A percentile compares a stretch with the other conserved stretches of the same genome.
These are phyloP conservation scores for Gambusia yucatana DNA, from an alignment of 2,797 vertebrate genomes.

Conservation along the genomic window DNA sequence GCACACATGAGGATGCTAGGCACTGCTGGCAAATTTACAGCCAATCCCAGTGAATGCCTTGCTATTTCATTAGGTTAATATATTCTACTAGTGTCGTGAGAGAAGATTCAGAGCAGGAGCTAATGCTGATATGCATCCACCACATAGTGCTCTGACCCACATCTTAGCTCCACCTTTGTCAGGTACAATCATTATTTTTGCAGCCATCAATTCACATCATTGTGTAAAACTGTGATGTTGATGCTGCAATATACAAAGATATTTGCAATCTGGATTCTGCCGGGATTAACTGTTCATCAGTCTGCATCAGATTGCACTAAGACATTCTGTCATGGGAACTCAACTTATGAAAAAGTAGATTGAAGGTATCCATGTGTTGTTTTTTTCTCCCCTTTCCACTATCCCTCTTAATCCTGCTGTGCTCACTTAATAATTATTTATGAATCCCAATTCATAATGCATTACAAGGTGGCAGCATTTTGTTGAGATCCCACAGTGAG, in stretches of 20 bases:
- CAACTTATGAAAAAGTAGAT: slow-evolving; percentile 13
- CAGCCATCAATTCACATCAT: slow-evolving; percentile 38
- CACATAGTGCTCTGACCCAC: slow-evolving; percentile 66
- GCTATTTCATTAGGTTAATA: slow-evolving; percentile 81
- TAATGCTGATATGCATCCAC: slow-evolving; percentile 57
- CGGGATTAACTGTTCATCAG: slow-evolving; percentile 55
- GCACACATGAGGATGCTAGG: slow-evolving; percentile 40
- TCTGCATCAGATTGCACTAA: slow-evolving; percentile 27
- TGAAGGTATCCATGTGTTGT: slow-evolving; percentile 9
- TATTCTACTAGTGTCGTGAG: slow-evolving; percentile 67
- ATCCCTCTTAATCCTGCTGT: slow-evolving; percentile 22
- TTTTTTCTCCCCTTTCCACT: slow-evolving; percentile 6
- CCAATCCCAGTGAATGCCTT: slow-evolving; percentile 42
- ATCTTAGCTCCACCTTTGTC: slow-evolving; percentile 60
- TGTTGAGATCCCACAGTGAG: slow-evolving; percentile 52
- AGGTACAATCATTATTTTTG: slow-evolving; percentile 51
- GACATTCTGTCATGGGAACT: slow-evolving; percentile 27
- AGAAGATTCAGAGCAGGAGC: slow-evolving; percentile 35
- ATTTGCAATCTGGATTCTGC: slow-evolving; percentile 36
- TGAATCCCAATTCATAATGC: slow-evolving; percentile 71
- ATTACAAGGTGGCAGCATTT: slow-evolving; percentile 64
- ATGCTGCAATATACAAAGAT: slow-evolving; percentile 41
- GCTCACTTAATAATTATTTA: slow-evolving; percentile 71
- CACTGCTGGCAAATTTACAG: slow-evolving; percentile 62
- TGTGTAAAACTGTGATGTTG: slow-evolving; percentile 40